Evolutionary conservation across 2,888 invertebrate species (phyloP).

Genomic region (Alloscopus bannaensis): DNA sequence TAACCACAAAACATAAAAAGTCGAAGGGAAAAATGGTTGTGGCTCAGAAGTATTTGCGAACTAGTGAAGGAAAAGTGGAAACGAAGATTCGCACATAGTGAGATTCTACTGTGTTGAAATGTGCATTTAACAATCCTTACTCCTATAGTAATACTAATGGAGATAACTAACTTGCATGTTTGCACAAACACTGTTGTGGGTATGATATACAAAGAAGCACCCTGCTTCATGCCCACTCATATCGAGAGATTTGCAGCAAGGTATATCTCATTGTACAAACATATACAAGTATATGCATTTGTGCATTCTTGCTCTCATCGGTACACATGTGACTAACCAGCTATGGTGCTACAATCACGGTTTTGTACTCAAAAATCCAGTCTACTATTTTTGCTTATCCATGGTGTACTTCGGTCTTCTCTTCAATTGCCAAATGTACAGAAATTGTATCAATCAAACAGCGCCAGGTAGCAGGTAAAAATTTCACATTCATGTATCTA

Average conservation of each 20-base stretch:
- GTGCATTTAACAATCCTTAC: conserved; percentile 64
- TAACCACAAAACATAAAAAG: conserved; percentile 30
- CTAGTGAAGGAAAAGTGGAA: conserved; percentile 58
- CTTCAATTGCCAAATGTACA: no score
- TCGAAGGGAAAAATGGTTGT: conserved; percentile 44
- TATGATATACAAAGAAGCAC: background rate
- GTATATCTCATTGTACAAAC: background rate
- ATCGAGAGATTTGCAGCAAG: background rate
- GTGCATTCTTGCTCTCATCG: background rate
- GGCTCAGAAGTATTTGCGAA: conserved; percentile 12
- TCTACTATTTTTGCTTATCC: no score
- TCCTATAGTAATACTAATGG: conserved; percentile 44
- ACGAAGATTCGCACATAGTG: conserved; percentile 48
- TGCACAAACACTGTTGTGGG: background rate
- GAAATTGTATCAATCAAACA: no score
- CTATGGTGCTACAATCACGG: background rate
- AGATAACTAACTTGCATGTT: conserved; percentile 50
- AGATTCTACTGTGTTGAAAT: conserved; percentile 42
- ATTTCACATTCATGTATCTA: no score
- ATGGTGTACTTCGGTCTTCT: no score
- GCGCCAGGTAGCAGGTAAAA: no score
- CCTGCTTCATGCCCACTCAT: background rate
- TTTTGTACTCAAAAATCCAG: no score
- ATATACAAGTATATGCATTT: background rate
- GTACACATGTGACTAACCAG: background rate